These are phyloP conservation scores for Centropus unirufus DNA, from an alignment of 2,113 vertebrate genomes.

Conservation along the genomic window DNA sequence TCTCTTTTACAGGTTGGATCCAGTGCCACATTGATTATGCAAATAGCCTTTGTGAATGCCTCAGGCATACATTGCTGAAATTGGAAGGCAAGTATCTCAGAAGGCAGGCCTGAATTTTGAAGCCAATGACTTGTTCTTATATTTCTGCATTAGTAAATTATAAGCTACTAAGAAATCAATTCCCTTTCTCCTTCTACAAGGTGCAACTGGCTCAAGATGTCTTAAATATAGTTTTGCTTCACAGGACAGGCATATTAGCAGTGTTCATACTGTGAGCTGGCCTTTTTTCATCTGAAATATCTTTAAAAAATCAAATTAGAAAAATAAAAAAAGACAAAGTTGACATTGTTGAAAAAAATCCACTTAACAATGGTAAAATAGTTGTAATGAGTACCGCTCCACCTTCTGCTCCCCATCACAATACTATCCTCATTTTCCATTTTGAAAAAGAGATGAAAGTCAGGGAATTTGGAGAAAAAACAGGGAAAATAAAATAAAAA, in stretches of 20 bases:
- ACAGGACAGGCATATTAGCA: neutral
- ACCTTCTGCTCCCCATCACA: neutral
- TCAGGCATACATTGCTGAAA: conserved; percentile 50
- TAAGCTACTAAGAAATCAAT: conserved; percentile 21
- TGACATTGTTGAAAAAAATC: neutral
- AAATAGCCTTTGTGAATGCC: conserved; percentile 55
- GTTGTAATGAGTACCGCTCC: neutral
- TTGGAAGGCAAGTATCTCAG: conserved; percentile 55
- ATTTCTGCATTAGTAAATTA: conserved; percentile 52
- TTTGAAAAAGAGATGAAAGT: neutral
- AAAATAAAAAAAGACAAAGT: neutral
- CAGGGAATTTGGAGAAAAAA: neutral
- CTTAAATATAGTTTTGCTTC: neutral
- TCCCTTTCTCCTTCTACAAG: neutral
- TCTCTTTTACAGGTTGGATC: conserved; percentile 53
- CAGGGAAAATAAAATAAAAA: neutral
- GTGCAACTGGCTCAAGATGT: neutral
- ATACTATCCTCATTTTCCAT: neutral
- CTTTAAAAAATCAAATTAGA: neutral
- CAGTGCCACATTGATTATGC: conserved; percentile 64
- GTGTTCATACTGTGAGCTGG: neutral
- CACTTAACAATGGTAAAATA: neutral
- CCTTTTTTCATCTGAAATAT: neutral
- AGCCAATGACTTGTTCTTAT: conserved; percentile 21
- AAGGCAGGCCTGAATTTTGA: conserved; percentile 54